Evolutionary conservation across 2,888 invertebrate genomes (phyloP).

Genomic region (Leistus spinibarbis): DNA sequence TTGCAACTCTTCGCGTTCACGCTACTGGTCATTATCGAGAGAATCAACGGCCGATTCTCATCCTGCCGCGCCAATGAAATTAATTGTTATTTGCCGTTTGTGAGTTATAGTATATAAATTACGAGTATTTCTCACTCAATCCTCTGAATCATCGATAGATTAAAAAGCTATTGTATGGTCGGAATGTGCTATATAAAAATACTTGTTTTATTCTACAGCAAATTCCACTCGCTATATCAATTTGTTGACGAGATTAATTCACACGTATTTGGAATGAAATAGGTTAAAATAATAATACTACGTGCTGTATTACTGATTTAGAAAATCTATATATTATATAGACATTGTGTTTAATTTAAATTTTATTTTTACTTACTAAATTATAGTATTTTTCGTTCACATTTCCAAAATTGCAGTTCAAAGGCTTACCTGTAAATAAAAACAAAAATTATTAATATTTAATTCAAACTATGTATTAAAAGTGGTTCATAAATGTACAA

Average conservation of each 20-base stretch:
- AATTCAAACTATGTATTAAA: not conserved
- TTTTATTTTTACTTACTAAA: not conserved
- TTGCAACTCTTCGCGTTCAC: constrained; percentile 10
- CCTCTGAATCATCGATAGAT: not conserved
- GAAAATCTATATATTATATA: too few species aligned
- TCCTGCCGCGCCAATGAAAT: not conserved
- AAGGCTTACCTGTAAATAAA: not conserved
- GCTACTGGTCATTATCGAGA: not conserved
- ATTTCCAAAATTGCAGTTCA: not conserved
- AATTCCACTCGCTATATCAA: too few species aligned
- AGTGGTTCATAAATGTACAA: not conserved
- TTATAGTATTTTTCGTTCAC: not conserved
- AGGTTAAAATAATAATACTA: too few species aligned
- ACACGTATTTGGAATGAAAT: too few species aligned
- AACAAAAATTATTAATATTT: not conserved
- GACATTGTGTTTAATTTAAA: too few species aligned
- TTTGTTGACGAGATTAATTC: too few species aligned
- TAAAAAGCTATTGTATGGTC: too few species aligned
- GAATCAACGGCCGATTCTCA: not conserved
- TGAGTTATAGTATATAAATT: not conserved
- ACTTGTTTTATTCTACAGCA: too few species aligned
- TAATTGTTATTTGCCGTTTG: not conserved
- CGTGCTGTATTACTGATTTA: too few species aligned
- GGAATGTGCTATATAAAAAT: too few species aligned
- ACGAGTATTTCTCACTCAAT: not conserved